Base-by-base conservation (phyloP, 2,113 vertebrate genomes). In the Tachysurus vachellii region DNA sequence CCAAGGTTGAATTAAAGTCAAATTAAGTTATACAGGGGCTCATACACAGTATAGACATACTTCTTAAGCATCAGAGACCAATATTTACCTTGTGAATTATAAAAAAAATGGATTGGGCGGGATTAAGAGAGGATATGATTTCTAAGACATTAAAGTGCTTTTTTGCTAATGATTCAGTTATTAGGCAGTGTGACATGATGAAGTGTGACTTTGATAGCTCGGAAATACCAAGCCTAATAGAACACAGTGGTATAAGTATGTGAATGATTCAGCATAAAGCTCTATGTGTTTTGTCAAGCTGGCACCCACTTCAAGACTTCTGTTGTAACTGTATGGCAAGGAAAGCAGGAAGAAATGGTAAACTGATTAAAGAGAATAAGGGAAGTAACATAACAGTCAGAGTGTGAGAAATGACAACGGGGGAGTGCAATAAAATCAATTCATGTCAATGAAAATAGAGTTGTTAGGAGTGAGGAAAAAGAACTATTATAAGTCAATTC, bases 221-320 rank as follows among this genome's bases (percentile, higher is more conserved):
- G 26, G 56, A 76, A 85, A 62, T 53, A 64, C 77, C 31, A 54
- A 75, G 84, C 54, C 11, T 82, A 64, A 82, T 66, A 61, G 47
- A 68, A 64, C 13, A 68, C 61, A 79, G 77, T 64, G 47, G 21
- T 23, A 76, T 76, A 47, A 57, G 76, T 68, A 87, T 89, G 56
- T 73, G 83, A 88, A 88, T 94, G 94, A 94, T 92, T 93, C 92
- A 93, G 93, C 92, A 92, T 64, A 90, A 91, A 83, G 31, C 66
- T 89, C 90, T 91, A 91, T 84, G 92, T 92, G 83, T 88, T 92
- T 92, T 90, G 89, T 93, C 91, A 91, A 90, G 83, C 73, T 91
- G 92, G 93, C 91, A 91, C 88, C 57, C 73, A n/a, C 61, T 89
- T 87, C 89, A 84, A 84, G 54, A 82, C 83, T 87, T 66, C 80